Conservation (phyloP, 30 jellyfish, hydroid and myxozoan genomes). For the Catostylus mosaicus region DNA sequence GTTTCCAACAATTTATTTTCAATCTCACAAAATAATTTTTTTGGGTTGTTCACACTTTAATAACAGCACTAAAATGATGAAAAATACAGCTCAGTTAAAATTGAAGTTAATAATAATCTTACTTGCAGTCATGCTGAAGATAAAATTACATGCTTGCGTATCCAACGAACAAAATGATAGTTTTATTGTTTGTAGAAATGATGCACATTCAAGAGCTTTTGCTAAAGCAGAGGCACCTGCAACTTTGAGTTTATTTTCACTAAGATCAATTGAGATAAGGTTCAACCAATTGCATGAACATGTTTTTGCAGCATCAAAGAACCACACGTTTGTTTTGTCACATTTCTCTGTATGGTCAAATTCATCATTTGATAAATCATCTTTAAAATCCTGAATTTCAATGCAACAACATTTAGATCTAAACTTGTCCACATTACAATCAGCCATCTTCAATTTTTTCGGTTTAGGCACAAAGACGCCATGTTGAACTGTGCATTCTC, state of each 20-base stretch:
- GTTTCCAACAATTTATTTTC: no score
- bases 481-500: slow-evolving; percentile 5
- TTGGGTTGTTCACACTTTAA: no score
- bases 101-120: background rate
- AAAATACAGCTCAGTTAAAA: no score
- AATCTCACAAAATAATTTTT: no score
- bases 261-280: background rate
- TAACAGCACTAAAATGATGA: no score
- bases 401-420: background rate
- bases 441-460: slow-evolving; percentile 4
- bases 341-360: slow-evolving; percentile 1
- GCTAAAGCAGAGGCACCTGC: slow-evolving; percentile 19
- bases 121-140: slow-evolving; percentile 10
- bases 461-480: slow-evolving; percentile 13
- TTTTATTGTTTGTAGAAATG: background rate
- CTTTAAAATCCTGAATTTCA: background rate
- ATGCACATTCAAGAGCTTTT: slow-evolving; percentile 4
- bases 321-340: slow-evolving; percentile 2
- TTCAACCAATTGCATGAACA: slow-evolving; percentile 29
- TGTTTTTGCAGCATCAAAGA: background rate
- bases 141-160: slow-evolving; percentile 1
- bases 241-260: background rate
- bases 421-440: background rate
- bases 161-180: slow-evolving; percentile 7
- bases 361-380: background rate